Evolutionary conservation across 2,888 invertebrate species (phyloP), one percentile per base, ranked within the genome.

Genomic region (Dione juno): DNA sequence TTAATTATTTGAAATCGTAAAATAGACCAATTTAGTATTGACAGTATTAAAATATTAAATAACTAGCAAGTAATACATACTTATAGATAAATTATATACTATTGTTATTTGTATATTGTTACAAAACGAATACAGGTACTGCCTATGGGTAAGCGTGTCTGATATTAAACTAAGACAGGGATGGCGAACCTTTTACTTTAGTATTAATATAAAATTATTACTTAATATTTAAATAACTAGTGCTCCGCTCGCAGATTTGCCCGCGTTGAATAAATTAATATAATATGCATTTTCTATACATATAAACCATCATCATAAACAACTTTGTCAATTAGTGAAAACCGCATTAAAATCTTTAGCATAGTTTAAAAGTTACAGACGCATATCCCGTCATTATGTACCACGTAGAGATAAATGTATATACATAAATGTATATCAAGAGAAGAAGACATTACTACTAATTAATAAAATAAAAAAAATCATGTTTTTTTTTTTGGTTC

Each of bases 111-210:
- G 86, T 88, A 88, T 85, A 88, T 84, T 84, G 84, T 87, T 89
- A 89, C 77, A 88, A 88, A 89, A 88, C 81, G 80, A 86, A 84
- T 84, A 87, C 90, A 90, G 91, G 89, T 91, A 91, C 90, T 82
- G 85, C 86, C 84, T 84, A 85, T 83, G 86, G 86, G 86, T 89
- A 89, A 90, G 89, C 88, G 90, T 88, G 90, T 87, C 82, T 80
- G 80, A 85, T 85, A 83, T 81, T 76, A 76, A 72, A 65, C 52
- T 68, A 67, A 67, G 59, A 35, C 45, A 61, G 65, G 66, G 41
- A 28, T 58, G 70, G 67, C 69, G 57, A 58, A 66, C 66, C 48
- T 64, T 64, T 50, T 54, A 28, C 35, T 35, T n/a, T 35, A 14
- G 35, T 54, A 35, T 35, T 28, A 16, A 50, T 3, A 8, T 45